Evolutionary conservation across 2,113 vertebrate genomes (phyloP).

Genomic region (Dicrurus megarhynchus): DNA sequence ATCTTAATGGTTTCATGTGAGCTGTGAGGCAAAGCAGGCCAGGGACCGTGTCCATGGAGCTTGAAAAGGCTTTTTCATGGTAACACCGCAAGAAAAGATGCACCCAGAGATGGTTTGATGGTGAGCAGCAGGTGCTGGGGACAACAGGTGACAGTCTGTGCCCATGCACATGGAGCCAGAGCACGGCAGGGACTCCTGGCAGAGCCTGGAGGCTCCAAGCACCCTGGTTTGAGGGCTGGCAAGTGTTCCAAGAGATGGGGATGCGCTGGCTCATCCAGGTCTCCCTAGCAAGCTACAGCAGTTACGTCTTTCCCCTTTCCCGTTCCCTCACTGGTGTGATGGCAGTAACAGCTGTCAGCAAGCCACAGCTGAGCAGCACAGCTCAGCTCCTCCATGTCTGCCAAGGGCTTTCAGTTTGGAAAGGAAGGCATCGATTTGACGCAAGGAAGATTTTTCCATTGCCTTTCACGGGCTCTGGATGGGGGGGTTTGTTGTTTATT

Average conservation of each 20-base stretch:
- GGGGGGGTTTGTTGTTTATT: not conserved
- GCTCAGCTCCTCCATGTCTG: not conserved
- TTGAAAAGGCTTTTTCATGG: not conserved
- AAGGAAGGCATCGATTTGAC: not conserved
- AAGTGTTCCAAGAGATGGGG: not conserved
- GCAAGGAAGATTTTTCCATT: conserved; percentile 31
- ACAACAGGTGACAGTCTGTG: not conserved
- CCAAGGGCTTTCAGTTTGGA: not conserved
- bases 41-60: not conserved
- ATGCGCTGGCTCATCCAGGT: not conserved
- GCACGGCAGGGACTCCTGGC: not conserved
- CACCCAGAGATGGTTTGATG: not conserved
- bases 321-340: not conserved
- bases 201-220: not conserved
- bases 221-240: not conserved
- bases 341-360: not conserved
- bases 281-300: not conserved
- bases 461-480: not conserved
- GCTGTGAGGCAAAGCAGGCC: not conserved
- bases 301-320: not conserved
- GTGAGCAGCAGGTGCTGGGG: not conserved
- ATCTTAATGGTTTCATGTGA: not conserved
- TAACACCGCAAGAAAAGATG: not conserved
- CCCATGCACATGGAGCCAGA: accelerated
- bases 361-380: not conserved